Base-by-base conservation (phyloP, 1,140 invertebrate species). In the Aleiodes sp. region DNA sequence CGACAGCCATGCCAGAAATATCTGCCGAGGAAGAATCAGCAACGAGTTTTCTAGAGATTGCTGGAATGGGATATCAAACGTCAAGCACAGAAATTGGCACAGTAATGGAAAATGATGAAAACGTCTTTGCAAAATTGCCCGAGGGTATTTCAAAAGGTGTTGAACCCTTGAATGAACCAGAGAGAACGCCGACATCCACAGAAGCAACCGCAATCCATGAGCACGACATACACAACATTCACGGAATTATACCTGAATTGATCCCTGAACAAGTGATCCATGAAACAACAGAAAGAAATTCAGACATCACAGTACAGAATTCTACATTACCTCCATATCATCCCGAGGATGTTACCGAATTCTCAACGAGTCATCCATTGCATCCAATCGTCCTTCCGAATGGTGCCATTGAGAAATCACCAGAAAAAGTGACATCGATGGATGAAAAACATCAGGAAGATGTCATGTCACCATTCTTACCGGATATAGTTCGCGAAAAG, bases 391-490 rank as follows among this genome's bases (percentile, higher is more conserved):
- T 77, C 21, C 72, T 74, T n/a, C 67, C 72, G 1, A 73, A 79
- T 14, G 67, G 70, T 6, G 56, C 24, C 0, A 59, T 68, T 4
- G 71, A 79, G 21, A 75, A 73, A 16, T 65, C 57, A 1, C 46
- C 71, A 0, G 78, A 75, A 39, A 74, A 70, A 14, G 12, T 63
- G 2, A 74, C 80, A 24, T 7, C 21, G 0, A 24, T 52, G 3
- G 74, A 79, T 4, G 76, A 82, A 29, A 80, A 78, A 59, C 65
- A 76, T 21, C 14, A 29, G 21, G 78, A 83, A 8, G 87, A 89
- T n/a, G n/a, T n/a, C 72, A 90, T 90, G 89, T 90, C 88, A 68
- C 90, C 90, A 16, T 91, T 89, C 72, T 79, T 91, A 71, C 88
- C 90, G 7, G 90, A 91, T 75, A 80, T 88, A 21, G 68, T 76